Percentiles rank a stretch among this genome's conserved stretches.
These are phyloP conservation scores for Scytalopus superciliaris DNA, from an alignment of 2,113 vertebrate genomes.

Conservation along the genomic window DNA sequence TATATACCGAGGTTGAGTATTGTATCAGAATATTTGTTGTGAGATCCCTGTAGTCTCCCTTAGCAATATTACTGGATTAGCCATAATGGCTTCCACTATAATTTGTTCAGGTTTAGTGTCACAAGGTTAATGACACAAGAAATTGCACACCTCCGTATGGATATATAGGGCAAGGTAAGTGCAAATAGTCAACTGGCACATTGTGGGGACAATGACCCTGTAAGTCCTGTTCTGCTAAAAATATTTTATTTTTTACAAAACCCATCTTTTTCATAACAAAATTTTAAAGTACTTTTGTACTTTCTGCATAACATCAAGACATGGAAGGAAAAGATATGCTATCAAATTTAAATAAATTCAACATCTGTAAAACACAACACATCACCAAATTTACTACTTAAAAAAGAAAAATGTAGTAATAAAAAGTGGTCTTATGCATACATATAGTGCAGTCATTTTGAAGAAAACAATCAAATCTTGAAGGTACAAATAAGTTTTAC, in stretches of 20 bases:
- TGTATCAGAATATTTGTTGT: constrained; percentile 86
- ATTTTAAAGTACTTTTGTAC: constrained; percentile 93
- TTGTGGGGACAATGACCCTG: constrained; percentile 99
- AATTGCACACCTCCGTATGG: constrained; percentile 95
- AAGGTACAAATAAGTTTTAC: constrained; percentile 68
- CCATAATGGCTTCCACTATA: constrained; percentile 77
- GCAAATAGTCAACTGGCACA: constrained; percentile 99
- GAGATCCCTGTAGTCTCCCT: constrained; percentile 93
- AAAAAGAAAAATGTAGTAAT: constrained; percentile 65
- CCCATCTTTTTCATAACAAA: constrained; percentile 88
- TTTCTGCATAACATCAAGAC: constrained; percentile 99
- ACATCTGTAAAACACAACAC: constrained; percentile 77
- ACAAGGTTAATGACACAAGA: constrained; percentile 88
- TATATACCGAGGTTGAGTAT: constrained; percentile 91
- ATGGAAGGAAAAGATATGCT: constrained; percentile 92
- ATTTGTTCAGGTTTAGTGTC: constrained; percentile 85
- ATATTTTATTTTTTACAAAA: constrained; percentile 99
- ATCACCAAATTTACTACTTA: constrained; percentile 70
- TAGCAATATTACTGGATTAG: constrained; percentile 79
- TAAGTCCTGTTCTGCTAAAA: constrained; percentile 99
- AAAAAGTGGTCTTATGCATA: constrained; percentile 79
- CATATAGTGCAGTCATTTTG: constrained; percentile 77
- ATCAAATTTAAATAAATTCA: constrained; percentile 71
- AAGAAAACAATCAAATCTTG: constrained; percentile 72
- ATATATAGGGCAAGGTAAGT: constrained; percentile 95